Conservation (phyloP, 2,113 vertebrate genomes). For the Mus spicilegus region DNA sequence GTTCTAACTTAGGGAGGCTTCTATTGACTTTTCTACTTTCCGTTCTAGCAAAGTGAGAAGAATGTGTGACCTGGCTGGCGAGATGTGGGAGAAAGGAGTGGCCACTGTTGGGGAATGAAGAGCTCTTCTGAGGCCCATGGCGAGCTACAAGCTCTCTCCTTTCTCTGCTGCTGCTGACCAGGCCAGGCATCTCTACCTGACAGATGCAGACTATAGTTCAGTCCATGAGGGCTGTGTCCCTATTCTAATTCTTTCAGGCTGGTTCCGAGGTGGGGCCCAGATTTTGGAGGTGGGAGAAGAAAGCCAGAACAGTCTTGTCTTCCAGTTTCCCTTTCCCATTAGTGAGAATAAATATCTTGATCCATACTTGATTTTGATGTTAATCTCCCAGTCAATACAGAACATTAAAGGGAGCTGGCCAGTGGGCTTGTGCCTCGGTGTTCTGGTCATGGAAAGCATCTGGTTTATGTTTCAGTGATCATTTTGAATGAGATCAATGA, state of each 20-base stretch:
- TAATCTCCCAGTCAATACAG: neutral
- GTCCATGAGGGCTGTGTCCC: neutral
- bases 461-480: neutral
- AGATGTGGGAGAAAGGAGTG: neutral
- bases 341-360: neutral
- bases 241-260: neutral
- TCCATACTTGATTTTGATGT: neutral
- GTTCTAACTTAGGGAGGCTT: neutral
- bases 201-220: neutral
- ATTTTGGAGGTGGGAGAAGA: constrained; percentile 1
- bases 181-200: neutral
- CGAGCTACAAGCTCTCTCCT: neutral
- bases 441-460: neutral
- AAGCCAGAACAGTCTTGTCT: neutral
- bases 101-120: neutral
- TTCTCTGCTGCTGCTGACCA: neutral
- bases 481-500: neutral
- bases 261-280: neutral
- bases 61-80: no score
- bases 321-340: neutral
- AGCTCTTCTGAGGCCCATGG: neutral
- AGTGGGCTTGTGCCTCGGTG: neutral
- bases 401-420: neutral
- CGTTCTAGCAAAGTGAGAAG: neutral
- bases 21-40: neutral